phyloP scores from a whole-genome alignment of 53 echinoderm and acorn worm species.

The Stichopus horrens region DNA sequence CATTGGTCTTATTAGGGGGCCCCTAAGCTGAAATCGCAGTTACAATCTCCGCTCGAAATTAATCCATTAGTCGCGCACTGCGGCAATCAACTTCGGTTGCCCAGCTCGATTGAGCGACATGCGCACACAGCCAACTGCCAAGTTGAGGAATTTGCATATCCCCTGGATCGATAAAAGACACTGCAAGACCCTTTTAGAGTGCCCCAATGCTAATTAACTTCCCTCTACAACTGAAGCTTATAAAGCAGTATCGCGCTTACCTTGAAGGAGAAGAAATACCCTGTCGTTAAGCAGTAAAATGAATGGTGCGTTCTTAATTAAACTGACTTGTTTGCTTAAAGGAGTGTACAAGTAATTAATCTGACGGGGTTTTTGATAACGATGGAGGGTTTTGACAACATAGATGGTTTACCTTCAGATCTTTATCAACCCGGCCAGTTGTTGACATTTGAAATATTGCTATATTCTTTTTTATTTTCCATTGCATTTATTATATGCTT shows the following conservation, averaged over 20 bases:
- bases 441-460: slow-evolving; percentile 51
- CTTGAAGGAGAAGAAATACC: slow-evolving; percentile 33
- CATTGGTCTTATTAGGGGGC: not conserved
- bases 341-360: slow-evolving; percentile 52
- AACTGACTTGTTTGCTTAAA: slow-evolving; percentile 53
- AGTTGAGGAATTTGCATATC: slow-evolving; percentile 48
- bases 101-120: slow-evolving; percentile 17
- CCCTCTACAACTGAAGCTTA: slow-evolving; percentile 37
- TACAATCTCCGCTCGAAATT: slow-evolving; percentile 10
- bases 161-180: slow-evolving; percentile 44
- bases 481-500: slow-evolving; percentile 46
- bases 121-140: slow-evolving; percentile 41
- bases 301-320: slow-evolving; percentile 49
- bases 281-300: slow-evolving; percentile 51
- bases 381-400: slow-evolving; percentile 44
- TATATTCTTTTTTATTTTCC: slow-evolving; percentile 40
- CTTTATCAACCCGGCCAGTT: slow-evolving; percentile 37
- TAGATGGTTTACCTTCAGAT: slow-evolving; percentile 38
- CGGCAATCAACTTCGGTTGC: slow-evolving; percentile 45
- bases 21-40: slow-evolving; percentile 40
- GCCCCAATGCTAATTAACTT: slow-evolving; percentile 49
- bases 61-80: slow-evolving; percentile 27
- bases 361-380: slow-evolving; percentile 49
- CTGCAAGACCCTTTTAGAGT: slow-evolving; percentile 40
- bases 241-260: slow-evolving; percentile 39